These are phyloP conservation scores for Lithosia quadra DNA, from an alignment of 2,888 invertebrate species.

Conservation along the genomic window DNA sequence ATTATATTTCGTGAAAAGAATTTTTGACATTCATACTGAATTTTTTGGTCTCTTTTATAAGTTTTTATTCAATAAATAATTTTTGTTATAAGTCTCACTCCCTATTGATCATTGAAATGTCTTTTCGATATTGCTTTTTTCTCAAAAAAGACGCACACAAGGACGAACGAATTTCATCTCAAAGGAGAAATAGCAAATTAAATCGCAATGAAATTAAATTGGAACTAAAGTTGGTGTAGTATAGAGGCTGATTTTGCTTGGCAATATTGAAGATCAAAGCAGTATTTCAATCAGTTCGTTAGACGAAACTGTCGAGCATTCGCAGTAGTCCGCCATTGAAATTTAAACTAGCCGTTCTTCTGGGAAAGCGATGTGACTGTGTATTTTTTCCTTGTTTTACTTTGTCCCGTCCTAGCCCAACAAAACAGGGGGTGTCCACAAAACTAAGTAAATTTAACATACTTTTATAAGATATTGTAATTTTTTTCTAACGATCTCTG, in stretches of 20 bases:
- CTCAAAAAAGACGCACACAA: slow-evolving; percentile 1
- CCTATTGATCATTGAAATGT: no score
- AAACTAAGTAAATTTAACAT: slow-evolving; percentile 57
- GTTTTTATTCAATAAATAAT: no score
- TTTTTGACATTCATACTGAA: not conserved
- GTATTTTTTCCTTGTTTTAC: slow-evolving; percentile 64
- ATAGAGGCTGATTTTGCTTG: slow-evolving; percentile 51
- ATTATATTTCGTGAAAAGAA: not conserved
- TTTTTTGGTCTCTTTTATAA: not conserved
- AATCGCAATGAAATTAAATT: slow-evolving; percentile 34
- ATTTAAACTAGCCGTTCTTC: slow-evolving; percentile 82
- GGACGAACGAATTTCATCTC: slow-evolving; percentile 33
- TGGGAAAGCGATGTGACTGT: slow-evolving; percentile 64
- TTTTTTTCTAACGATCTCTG: not conserved
- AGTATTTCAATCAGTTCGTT: slow-evolving; percentile 82
- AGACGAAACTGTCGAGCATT: slow-evolving; percentile 76
- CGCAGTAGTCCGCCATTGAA: slow-evolving; percentile 83
- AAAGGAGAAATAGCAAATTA: slow-evolving; percentile 52
- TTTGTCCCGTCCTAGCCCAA: slow-evolving; percentile 69
- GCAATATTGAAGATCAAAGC: slow-evolving; percentile 69
- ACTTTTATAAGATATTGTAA: not conserved
- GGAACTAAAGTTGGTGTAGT: slow-evolving; percentile 26
- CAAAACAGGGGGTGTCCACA: slow-evolving; percentile 58
- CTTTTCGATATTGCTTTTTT: not conserved
- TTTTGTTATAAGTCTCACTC: no score